A percentile compares a stretch with the other conserved stretches of the same genome.
phyloP scores from a whole-genome alignment of 2,888 invertebrate species.

The Callosobruchus maculatus region DNA sequence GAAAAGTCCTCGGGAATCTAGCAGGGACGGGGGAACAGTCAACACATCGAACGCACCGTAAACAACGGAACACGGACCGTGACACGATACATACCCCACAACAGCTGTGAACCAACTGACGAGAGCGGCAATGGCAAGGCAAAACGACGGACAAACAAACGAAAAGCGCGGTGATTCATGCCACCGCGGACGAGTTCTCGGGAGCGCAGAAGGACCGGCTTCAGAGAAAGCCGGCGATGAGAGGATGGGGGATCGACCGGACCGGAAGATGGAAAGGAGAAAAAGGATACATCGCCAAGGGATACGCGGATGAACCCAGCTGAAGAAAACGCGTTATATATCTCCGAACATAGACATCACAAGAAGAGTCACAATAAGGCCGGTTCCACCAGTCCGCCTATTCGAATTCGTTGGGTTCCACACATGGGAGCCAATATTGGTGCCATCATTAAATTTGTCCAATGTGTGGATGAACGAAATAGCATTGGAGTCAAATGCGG shows the following conservation, averaged over 20 bases:
- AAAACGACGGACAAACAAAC: background rate
- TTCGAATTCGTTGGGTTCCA: too few species aligned
- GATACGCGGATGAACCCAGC: too few species aligned
- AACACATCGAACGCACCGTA: conserved; percentile 2
- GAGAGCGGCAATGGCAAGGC: background rate
- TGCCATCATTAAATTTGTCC: too few species aligned
- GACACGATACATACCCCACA: conserved; percentile 5
- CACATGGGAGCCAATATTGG: too few species aligned
- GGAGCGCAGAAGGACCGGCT: background rate
- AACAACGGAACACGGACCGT: background rate
- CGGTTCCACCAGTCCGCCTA: too few species aligned
- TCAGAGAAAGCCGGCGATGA: background rate
- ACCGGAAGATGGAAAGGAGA: background rate
- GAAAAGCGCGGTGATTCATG: background rate
- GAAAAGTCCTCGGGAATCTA: background rate
- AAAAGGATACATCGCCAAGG: background rate
- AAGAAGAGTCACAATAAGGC: too few species aligned
- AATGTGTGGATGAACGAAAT: too few species aligned
- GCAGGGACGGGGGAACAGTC: background rate
- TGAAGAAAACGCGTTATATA: too few species aligned
- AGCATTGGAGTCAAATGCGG: too few species aligned
- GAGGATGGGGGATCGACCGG: background rate
- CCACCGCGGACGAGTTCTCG: background rate
- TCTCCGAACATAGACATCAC: too few species aligned
- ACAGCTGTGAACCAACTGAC: conserved; percentile 14